Evolutionary conservation across 1,140 invertebrate genomes (phyloP), one percentile per base, ranked within the genome.

Genomic region (Drosophila santomea): DNA sequence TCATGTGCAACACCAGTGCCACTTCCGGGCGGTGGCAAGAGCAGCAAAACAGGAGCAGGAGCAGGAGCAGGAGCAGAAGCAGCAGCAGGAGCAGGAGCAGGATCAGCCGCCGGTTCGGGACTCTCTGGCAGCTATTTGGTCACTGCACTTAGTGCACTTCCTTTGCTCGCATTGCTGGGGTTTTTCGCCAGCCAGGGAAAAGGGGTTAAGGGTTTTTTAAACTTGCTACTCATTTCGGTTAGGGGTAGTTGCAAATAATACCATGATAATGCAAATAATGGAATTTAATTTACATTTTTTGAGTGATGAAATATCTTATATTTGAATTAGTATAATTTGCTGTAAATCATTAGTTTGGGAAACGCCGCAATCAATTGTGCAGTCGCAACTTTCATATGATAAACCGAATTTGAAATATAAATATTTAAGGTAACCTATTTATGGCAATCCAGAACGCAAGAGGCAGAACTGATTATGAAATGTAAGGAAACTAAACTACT

Each of bases 61-160:
- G 50, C 58, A 23, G 51, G 8, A 17, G 52, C 51, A 69, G 66
- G 41, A 64, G 48, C 50, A 15, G 59, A 17, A 17, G 20, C 20
- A 20, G 20, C 4, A 57, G 62, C 44, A 44, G 41, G 11, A 68
- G 62, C 44, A n/a, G 43, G 14, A 51, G 54, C 35, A 58, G 62
- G 36, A 60, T 54, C 50, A 48, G 56, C 57, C 52, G 61, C 50
- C 25, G 41, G 52, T 35, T 76, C 48, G 41, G 64, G 60, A 76
- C 66, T 80, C 67, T 68, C 71, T 74, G 68, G 74, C 68, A 78
- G 77, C 78, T 75, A 67, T 81, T 86, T 86, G 82, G 83, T 86
- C 83, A 86, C 82, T 86, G 82, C 83, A 86, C 83, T 86, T 86
- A 86, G 82, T 73, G 74, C 69, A 86, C 82, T 86, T 86, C 82